Base-by-base conservation (phyloP, 2,113 vertebrate genomes). In the Galemys pyrenaicus region DNA sequence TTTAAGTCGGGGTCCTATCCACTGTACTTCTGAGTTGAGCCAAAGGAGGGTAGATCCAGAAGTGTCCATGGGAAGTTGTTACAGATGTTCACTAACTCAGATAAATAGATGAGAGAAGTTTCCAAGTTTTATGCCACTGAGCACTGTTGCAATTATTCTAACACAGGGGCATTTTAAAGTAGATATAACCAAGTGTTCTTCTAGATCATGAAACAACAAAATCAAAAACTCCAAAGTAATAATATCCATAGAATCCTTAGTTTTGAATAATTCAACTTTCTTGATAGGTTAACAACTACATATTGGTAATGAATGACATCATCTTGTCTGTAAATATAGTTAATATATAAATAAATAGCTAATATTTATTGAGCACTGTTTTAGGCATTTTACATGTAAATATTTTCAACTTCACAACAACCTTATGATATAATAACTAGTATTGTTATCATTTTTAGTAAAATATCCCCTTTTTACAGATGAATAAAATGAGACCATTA, bases 151-250 rank as follows among this genome's bases (percentile, higher is more conserved):
- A 64, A 41, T 79, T 79, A 88, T 67, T 79, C 80, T 78, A 68
- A 90, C 32, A 32, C n/a, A 13, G n/a, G 56, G 51, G 17, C n/a
- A 51, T 73, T 95, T 90, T 78, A 82, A 85, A 91, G n/a, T 83
- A 75, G 44, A 35, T 84, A 80, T 62, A 77, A 67, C 6, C 37
- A 75, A 41, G 4, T 90, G 20, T 87, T 94, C 37, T 73, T 79
- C 2, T 82, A 70, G 44, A 65, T 13, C 15, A 65, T 68, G 37
- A 68, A 95, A 68, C 19, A 92, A 49, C 17, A 67, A 56, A 49
- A 71, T 58, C 19, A 46, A 79, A 89, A 91, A 6, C n/a, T 79
- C 37, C 20, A 91, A 73, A 19, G 28, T 67, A 88, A 73, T 64
- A 75, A 90, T 54, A 39, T 8, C 75, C 32, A 58, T 2, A n/a